Evolutionary conservation across 2,888 invertebrate species (phyloP), one percentile per base, ranked within the genome.

Genomic region (Eupithecia centaureata): DNA sequence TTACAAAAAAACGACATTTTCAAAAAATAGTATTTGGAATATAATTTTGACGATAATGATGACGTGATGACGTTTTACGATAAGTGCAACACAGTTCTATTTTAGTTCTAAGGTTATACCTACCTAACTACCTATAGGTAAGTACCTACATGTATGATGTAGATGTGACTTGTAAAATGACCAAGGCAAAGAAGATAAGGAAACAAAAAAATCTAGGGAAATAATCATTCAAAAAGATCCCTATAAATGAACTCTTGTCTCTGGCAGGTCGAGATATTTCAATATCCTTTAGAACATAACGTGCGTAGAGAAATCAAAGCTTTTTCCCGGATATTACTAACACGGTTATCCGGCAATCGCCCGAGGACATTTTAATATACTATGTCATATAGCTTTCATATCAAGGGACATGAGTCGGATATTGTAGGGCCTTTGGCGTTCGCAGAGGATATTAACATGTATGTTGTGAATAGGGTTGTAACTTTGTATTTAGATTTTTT

Each of bases 261-360:
- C 13, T 0, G 22, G 32, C 51, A 51, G 61, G 25, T 51, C 22
- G 56, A 52, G 28, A 56, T 35, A 42, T 52, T 32, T 58, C 61
- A 68, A 63, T 68, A 56, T 68, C 64, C 63, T 56, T n/a, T 28
- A 67, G 35, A 70, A 56, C 30, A 65, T 70, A 64, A 71, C 35
- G 42, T 72, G 71, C 63, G 71, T 71, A 70, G 69, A 76, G 76
- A 75, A 76, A 79, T 81, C 79, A 78, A 76, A 78, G 76, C 56
- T 70, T 66, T 65, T 61, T 61, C 73, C 85, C 89, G 90, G 90
- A 90, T 90, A 90, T 90, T 89, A 82, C 82, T 82, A 85, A 79
- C 81, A 79, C 78, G 82, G 83, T 86, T 84, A 89, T 85, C 86
- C 85, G 85, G 82, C 79, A 82, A 86, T 87, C 79, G 85, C 85